These are phyloP conservation scores for Chaetorhynchus papuensis DNA, from an alignment of 2,113 vertebrate species.

Conservation along the genomic window DNA sequence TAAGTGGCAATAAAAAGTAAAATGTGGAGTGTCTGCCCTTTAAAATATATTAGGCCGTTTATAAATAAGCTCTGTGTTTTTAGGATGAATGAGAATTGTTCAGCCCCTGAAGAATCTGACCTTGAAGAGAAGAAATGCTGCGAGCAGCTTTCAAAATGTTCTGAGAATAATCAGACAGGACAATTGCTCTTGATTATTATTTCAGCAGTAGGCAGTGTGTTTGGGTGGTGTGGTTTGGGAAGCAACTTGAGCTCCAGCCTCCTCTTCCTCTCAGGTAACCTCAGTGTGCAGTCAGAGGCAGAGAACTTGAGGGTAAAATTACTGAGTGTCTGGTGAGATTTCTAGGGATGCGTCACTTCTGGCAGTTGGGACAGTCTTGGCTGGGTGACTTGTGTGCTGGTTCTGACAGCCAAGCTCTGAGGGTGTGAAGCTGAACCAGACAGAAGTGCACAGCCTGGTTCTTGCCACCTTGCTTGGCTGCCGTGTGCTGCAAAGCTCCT, in stretches of 20 bases:
- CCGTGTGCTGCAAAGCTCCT: not conserved
- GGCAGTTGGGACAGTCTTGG: not conserved
- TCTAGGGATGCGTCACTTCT: not conserved
- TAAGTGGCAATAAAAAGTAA: constrained; percentile 52
- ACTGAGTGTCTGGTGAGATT: not conserved
- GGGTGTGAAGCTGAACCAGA: not conserved
- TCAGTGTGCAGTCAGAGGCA: not conserved
- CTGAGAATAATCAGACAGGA: not conserved
- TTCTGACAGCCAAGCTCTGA: not conserved
- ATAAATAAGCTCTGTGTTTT: constrained; percentile 42
- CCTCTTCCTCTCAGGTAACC: not conserved
- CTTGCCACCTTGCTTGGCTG: not conserved
- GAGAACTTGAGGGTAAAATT: not conserved
- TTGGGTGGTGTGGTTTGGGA: not conserved
- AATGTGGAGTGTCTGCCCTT: constrained; percentile 33
- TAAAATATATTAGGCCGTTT: constrained; percentile 21
- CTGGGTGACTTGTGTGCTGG: not conserved
- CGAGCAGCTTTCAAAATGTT: not conserved
- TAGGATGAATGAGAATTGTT: not conserved
- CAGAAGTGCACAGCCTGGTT: not conserved
- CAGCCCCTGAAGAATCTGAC: not conserved
- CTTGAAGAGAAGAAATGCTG: not conserved
- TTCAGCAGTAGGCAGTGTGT: not conserved
- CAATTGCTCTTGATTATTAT: not conserved
- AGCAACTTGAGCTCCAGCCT: not conserved